Conservation (phyloP, 2,797 vertebrate species). For the Helostoma temminkii region DNA sequence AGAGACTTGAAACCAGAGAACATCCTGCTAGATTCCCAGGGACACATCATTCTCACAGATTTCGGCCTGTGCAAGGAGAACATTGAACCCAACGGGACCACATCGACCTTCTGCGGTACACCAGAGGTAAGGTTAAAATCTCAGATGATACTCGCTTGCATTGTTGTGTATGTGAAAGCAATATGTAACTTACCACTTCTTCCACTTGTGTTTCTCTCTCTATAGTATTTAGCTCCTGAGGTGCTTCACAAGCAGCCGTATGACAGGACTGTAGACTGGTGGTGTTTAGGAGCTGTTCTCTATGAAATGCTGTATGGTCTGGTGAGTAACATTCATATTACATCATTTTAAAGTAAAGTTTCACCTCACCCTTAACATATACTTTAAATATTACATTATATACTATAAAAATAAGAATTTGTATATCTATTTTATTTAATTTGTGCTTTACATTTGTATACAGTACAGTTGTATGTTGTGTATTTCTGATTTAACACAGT, state of each 20-base stretch:
- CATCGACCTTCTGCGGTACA: constrained; percentile 98
- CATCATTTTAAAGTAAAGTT: not conserved
- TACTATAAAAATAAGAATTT: not conserved
- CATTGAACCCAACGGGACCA: constrained; percentile 97
- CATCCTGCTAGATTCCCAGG: constrained; percentile 97
- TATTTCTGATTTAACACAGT: constrained; percentile 3
- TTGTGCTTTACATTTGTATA: not conserved
- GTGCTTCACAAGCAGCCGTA: constrained; percentile 99
- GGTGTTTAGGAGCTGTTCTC: constrained; percentile 97
- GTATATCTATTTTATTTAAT: not conserved
- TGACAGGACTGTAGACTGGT: constrained; percentile 98
- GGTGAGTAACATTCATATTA: constrained; percentile 83
- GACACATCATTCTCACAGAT: constrained; percentile 97
- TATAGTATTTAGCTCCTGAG: constrained; percentile 96
- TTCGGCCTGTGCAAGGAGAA: constrained; percentile 99
- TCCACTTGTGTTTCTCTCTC: not conserved
- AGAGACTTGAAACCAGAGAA: constrained; percentile 99
- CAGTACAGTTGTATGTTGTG: too few species aligned
- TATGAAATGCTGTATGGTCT: constrained; percentile 99
- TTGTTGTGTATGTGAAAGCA: not conserved
- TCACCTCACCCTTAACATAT: not conserved
- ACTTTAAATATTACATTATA: not conserved
- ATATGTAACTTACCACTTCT: not conserved
- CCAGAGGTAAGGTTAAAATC: constrained; percentile 89
- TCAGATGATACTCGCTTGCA: fast-evolving